phyloP scores from a whole-genome alignment of 2,888 invertebrate genomes.

The Phragmatobia fuliginosa region DNA sequence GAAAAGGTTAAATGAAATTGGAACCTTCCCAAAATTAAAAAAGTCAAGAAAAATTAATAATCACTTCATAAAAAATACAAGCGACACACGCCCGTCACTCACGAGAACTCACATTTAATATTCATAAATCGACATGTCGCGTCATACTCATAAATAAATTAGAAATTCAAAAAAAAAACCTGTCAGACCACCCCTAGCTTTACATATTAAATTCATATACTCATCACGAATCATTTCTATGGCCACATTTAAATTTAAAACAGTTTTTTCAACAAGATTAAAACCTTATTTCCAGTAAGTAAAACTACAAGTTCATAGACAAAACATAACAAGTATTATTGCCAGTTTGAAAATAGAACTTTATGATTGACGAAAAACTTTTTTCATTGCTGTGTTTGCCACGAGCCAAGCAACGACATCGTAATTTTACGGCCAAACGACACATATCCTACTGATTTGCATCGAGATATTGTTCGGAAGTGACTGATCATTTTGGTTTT shows the following conservation, averaged over 20 bases:
- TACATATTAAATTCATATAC: constrained; percentile 58
- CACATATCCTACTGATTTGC: constrained; percentile 62
- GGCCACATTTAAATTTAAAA: constrained; percentile 30
- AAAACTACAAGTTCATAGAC: constrained; percentile 22
- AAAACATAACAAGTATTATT: constrained; percentile 16
- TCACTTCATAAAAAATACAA: constrained; percentile 44
- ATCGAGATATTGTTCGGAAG: constrained; percentile 67
- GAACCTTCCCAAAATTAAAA: neutral
- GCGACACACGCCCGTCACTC: constrained; percentile 53
- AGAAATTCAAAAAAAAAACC: constrained; percentile 66
- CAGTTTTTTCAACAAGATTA: constrained; percentile 23
- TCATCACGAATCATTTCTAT: constrained; percentile 58
- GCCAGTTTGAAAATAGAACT: constrained; percentile 34
- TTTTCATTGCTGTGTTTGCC: constrained; percentile 33
- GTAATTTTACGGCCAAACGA: constrained; percentile 56
- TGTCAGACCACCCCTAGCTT: constrained; percentile 72
- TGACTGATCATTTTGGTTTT: constrained; percentile 41
- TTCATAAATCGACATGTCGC: constrained; percentile 75
- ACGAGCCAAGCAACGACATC: constrained; percentile 58
- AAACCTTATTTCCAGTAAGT: constrained; percentile 30
- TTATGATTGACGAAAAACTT: constrained; percentile 31
- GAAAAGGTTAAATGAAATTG: neutral
- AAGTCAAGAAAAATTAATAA: constrained; percentile 32
- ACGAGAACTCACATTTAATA: constrained; percentile 64
- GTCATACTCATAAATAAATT: constrained; percentile 78